Evolutionary conservation across 2,797 vertebrate species (phyloP).

Genomic region (Glyptemys insculpta): DNA sequence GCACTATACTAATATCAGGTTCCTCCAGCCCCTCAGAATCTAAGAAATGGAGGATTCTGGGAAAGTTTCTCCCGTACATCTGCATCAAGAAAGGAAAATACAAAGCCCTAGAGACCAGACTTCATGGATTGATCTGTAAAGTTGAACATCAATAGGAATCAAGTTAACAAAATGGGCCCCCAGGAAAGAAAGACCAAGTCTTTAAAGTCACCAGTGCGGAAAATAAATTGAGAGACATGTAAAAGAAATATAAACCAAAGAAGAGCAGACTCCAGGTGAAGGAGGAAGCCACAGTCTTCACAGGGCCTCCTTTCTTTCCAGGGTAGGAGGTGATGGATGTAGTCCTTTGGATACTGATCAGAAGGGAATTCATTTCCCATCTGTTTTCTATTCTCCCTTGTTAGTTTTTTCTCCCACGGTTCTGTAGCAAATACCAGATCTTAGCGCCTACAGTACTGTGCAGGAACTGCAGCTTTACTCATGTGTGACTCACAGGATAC

Average conservation of each 20-base stretch:
- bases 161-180: background rate
- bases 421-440: conserved; percentile 18
- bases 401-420: conserved; percentile 43
- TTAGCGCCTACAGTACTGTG: conserved; percentile 17
- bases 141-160: background rate
- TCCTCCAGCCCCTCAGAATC: background rate
- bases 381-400: conserved; percentile 32
- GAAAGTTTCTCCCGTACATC: background rate
- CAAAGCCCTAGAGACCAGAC: background rate
- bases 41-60: background rate
- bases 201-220: background rate
- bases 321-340: background rate
- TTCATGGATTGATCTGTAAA: background rate
- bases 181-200: background rate
- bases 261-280: background rate
- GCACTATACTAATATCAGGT: background rate
- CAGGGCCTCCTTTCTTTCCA: background rate
- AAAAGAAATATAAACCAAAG: background rate
- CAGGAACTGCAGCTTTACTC: conserved; percentile 4
- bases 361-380: conserved; percentile 49
- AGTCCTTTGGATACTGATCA: background rate
- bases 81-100: background rate
- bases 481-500: conserved; percentile 54
- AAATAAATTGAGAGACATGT: background rate
- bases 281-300: background rate